Base-by-base conservation (phyloP, 2,888 invertebrate genomes). In the Metacarcinus magister region DNA sequence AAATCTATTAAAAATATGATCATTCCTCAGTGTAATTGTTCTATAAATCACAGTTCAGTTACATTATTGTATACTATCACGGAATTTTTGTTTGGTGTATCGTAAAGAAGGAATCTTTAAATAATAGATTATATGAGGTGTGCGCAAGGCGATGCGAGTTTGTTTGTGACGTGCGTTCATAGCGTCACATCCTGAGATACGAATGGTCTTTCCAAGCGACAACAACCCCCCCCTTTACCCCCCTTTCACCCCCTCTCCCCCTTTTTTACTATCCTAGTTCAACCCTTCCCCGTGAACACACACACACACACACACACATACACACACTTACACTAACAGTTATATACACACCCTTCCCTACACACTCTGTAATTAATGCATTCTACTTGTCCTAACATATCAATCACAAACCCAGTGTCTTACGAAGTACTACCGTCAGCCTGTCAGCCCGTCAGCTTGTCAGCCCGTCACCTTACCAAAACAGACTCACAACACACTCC, bases 181-280 rank as follows among this genome's bases (percentile, higher is more conserved):
- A 16, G 23, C 87, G 87, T 87, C 87, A 87, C 39, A 87, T 87
- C 87, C 87, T 87, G 87, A 10, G 87, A 87, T 87, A 87, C 1
- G 16, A 2, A 32, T 19, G 87, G 87, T 5, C 10, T 87, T 87
- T 39, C 87, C 87, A 13, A 87, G 39, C 16, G 39, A 13, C 39
- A 10, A 39, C 5, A 16, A 8, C 39, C 39, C 39, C 16, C 87
- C 87, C 39, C 39, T 54, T 54, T 54, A 54, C 54, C 13, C 54
- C 54, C 13, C 54, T 5, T 54, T 13, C 13, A n/a, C n/a, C 0
- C 82, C 82, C 13, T 23, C 32, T 7, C 75, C 75, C 75, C 54
- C 2, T 60, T 19, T 4, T 23, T 23, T 60, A 60, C 19, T 54
- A 54, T 16, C 54, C 54, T 13, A 28, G 75, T 28, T 75, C 75